Percentiles rank a stretch among this genome's conserved stretches.
These are phyloP conservation scores for Axis porcinus DNA, from an alignment of 2,113 vertebrate genomes.

Conservation along the genomic window DNA sequence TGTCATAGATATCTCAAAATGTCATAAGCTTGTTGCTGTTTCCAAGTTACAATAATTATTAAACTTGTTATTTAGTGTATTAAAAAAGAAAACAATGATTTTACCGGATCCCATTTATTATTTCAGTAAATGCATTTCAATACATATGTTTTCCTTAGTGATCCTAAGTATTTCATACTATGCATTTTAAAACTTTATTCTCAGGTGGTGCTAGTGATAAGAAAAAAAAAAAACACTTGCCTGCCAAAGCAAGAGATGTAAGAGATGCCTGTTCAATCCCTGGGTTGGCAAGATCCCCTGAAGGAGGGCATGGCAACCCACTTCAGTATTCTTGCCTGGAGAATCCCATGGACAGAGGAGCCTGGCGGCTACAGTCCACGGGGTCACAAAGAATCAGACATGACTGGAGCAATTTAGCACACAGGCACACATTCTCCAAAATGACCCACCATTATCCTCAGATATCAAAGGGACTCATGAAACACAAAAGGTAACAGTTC, in stretches of 20 bases:
- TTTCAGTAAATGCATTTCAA: not conserved
- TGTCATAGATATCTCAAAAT: conserved; percentile 1
- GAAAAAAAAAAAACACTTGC: not conserved
- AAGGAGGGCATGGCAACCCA: not conserved
- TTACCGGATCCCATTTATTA: not conserved
- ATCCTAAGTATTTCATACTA: not conserved
- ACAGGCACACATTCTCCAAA: not conserved
- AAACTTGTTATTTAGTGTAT: not conserved
- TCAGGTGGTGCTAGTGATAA: not conserved
- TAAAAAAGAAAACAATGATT: conserved; percentile 15
- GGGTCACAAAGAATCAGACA: not conserved
- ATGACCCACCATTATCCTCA: not conserved
- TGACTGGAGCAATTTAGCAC: not conserved
- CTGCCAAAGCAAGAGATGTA: not conserved
- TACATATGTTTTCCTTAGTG: not conserved
- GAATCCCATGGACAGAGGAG: not conserved
- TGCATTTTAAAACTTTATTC: not conserved
- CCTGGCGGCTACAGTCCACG: not conserved
- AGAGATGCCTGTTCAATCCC: not conserved
- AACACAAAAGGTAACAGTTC: not conserved
- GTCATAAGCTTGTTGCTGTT: not conserved
- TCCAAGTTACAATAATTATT: not conserved
- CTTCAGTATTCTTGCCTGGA: not conserved
- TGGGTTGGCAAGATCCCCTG: not conserved
- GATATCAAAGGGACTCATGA: not conserved